phyloP scores from a whole-genome alignment of 2,797 vertebrate species.

The Sciurus carolinensis region DNA sequence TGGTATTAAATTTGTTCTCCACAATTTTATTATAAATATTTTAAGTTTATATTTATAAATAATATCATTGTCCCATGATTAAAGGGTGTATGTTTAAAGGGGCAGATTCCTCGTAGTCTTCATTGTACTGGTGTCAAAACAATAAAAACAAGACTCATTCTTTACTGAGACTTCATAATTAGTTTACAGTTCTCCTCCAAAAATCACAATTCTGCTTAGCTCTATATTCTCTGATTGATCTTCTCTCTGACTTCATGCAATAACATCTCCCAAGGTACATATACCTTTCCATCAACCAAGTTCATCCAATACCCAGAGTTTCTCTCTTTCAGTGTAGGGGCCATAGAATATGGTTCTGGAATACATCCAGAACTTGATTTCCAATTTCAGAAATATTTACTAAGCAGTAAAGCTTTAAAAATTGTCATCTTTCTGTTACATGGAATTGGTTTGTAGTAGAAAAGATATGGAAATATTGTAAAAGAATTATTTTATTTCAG shows the following conservation, averaged over 20 bases:
- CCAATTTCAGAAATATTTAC: background rate
- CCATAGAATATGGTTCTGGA: background rate
- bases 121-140: rapidly evolving
- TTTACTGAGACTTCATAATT: background rate
- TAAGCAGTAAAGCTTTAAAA: background rate
- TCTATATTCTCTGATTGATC: background rate
- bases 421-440: background rate
- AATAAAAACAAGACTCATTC: background rate
- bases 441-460: background rate
- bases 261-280: background rate
- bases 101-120: background rate
- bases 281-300: background rate
- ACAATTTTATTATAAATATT: background rate
- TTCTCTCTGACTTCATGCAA: background rate
- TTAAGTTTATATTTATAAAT: background rate
- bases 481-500: background rate
- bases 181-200: background rate
- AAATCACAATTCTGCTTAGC: background rate
- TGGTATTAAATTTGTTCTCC: background rate
- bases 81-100: too few species aligned
- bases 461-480: background rate
- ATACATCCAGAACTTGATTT: background rate
- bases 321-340: background rate
- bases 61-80: background rate
- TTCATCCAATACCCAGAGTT: background rate